Percentiles rank a stretch among this genome's conserved stretches.
Evolutionary conservation across 2,797 vertebrate species (phyloP).

Genomic region (Sphenopsis melanotis): DNA sequence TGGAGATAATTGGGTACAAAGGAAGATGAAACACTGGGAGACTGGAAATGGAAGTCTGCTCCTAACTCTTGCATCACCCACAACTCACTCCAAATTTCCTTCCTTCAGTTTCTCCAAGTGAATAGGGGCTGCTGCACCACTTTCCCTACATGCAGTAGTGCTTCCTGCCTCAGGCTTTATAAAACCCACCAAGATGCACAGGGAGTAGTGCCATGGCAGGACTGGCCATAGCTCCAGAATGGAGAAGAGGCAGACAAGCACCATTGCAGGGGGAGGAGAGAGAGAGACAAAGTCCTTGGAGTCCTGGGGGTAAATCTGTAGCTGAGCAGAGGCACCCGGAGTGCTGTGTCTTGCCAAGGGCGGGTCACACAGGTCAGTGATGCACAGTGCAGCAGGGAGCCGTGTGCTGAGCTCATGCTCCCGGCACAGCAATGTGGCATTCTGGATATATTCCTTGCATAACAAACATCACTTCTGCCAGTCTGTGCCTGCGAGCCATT

Average conservation of each 20-base stretch:
- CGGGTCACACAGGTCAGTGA: neutral
- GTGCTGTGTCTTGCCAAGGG: accelerated
- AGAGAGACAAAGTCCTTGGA: neutral
- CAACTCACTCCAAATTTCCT: neutral
- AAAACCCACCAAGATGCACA: neutral
- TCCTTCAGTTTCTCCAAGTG: neutral
- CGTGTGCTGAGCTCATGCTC: neutral
- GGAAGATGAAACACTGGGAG: neutral
- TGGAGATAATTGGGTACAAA: neutral
- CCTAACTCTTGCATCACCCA: neutral
- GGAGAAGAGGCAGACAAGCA: neutral
- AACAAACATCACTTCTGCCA: neutral
- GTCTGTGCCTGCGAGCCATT: accelerated
- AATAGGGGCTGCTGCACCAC: neutral
- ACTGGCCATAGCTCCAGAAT: neutral
- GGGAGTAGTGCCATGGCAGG: neutral
- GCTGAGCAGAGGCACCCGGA: neutral
- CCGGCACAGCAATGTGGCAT: accelerated
- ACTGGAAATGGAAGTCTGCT: neutral
- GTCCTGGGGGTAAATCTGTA: neutral
- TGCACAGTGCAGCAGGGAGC: neutral
- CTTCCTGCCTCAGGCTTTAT: neutral
- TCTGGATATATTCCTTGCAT: neutral
- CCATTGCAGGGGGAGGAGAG: neutral
- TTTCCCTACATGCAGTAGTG: neutral